These are phyloP conservation scores for Melopsittacus undulatus DNA, from an alignment of 2,797 vertebrate species.

Conservation along the genomic window DNA sequence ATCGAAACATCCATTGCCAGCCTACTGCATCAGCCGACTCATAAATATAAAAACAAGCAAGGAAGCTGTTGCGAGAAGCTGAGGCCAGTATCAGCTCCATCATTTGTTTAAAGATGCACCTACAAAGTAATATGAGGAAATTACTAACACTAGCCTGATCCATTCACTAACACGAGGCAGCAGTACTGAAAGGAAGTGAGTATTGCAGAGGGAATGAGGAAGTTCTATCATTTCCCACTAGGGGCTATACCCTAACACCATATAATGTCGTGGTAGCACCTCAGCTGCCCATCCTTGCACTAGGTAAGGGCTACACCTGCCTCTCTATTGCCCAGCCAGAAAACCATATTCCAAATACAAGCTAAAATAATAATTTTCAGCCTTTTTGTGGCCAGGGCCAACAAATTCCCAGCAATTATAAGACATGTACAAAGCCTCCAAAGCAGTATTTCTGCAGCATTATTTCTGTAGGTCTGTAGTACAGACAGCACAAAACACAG, in stretches of 20 bases:
- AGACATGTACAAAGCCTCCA: neutral
- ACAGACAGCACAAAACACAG: conserved; percentile 1
- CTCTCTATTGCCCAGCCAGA: neutral
- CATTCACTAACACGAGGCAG: neutral
- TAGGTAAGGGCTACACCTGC: neutral
- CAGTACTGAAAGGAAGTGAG: neutral
- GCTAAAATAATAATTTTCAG: neutral
- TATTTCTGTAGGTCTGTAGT: neutral
- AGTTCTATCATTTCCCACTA: neutral
- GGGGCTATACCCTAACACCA: neutral
- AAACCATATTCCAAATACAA: neutral
- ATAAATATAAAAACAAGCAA: neutral
- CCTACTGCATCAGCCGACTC: neutral
- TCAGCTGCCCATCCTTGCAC: neutral
- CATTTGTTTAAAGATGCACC: neutral
- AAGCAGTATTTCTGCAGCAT: neutral
- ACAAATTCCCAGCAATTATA: neutral
- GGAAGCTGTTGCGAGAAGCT: neutral
- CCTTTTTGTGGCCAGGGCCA: neutral
- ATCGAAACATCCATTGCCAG: neutral
- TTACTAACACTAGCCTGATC: neutral
- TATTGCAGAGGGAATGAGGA: accelerated
- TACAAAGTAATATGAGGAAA: neutral
- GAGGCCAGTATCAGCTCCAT: neutral
- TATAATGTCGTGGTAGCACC: neutral